Base-by-base conservation (phyloP, 2,797 vertebrate genomes). In the Gallinago solitaria region DNA sequence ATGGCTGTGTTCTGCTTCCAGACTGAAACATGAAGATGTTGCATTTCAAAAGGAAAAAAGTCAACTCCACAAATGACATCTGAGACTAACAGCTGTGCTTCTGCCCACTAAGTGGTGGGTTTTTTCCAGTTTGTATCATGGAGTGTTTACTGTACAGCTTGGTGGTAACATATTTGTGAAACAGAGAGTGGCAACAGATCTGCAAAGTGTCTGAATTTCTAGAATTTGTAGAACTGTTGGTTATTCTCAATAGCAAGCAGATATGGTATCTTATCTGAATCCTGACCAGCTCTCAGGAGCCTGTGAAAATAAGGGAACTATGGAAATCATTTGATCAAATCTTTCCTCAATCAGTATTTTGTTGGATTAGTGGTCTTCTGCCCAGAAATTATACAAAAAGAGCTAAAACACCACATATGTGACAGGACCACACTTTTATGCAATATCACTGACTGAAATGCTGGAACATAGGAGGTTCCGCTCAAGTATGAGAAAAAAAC, bases 401-500 rank as follows among this genome's bases (percentile, higher is more conserved):
- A 67, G 57, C 54, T 80, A 10, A 21, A 24, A 67, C 14, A 21
- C 11, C 14, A 9, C 16, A 2, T 5, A 30, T 28, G 33, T 59
- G 39, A 32, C 54, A 87, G 57, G 51, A 56, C 7, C 30, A 53
- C 20, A 5, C 8, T 56, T 35, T 5, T 6, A 21, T 84, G 39
- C 64, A 30, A 0, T 20, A 33, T 37, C 23, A 30, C 27, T 7
- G 54, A 0, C 17, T n/a, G 54, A 10, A 28, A 2, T 57, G 6
- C 12, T 69, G 2, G 39, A 39, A 39, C 39, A 39, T 39, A 39
- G 39, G 39, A 39, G 39, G 39, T 39, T 39, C 39, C 39, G 14
- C 39, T 39, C 39, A 39, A 39, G 13, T 39, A 39, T 39, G 39
- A 39, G 39, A 39, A 39, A 39, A 39, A 14, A 39, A 39, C 39